A percentile compares a stretch with the other conserved stretches of the same genome.
phyloP scores from a whole-genome alignment of 2,113 vertebrate genomes.

The Coracopsis vasa region DNA sequence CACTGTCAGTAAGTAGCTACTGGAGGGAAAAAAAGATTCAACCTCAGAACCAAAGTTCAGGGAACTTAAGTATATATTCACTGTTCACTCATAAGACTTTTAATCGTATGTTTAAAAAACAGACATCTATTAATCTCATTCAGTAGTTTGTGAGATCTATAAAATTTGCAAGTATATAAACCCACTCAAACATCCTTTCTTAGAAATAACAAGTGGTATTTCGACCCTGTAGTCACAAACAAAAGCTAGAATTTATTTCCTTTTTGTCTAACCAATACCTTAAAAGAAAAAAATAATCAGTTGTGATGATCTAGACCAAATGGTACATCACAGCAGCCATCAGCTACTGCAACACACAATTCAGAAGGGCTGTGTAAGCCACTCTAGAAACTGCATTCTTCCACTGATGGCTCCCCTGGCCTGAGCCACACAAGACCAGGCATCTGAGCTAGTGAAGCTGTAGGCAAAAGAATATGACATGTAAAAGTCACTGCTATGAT shows the following conservation, averaged over 20 bases:
- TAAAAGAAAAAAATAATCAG: neutral
- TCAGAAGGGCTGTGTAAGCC: neutral
- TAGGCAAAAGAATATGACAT: neutral
- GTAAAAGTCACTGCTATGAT: neutral
- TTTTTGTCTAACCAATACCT: neutral
- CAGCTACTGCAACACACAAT: neutral
- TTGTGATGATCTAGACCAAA: fast-evolving
- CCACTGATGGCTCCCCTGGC: neutral
- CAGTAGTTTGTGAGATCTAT: neutral
- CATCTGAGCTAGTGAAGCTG: neutral
- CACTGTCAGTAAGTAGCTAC: neutral
- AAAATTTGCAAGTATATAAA: neutral
- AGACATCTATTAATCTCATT: neutral
- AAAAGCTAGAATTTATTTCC: neutral
- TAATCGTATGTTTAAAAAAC: neutral
- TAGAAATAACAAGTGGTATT: neutral
- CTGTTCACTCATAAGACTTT: neutral
- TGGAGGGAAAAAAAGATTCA: neutral
- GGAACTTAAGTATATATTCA: neutral
- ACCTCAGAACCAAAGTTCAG: neutral
- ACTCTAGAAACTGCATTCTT: neutral
- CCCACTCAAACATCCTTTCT: neutral
- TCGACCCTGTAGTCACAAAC: neutral
- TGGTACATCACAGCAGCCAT: neutral
- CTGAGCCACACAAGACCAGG: neutral